phyloP scores from a whole-genome alignment of 1,140 invertebrate species.

The Pantala flavescens region DNA sequence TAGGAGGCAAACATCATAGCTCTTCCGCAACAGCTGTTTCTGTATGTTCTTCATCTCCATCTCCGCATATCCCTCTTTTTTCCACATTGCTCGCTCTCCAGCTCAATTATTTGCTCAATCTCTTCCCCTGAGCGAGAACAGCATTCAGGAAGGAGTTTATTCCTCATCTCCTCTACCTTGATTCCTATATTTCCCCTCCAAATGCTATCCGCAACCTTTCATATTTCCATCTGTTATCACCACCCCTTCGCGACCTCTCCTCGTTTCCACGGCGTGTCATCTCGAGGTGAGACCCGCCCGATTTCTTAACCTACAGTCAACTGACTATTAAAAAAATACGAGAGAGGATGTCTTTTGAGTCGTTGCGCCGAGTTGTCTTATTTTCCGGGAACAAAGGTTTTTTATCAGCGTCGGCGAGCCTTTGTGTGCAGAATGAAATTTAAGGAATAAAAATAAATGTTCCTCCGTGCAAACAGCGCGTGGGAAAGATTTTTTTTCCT shows the following conservation, averaged over 20 bases:
- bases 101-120: neutral
- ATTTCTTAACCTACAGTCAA: neutral
- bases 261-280: neutral
- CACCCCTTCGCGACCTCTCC: neutral
- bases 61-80: neutral
- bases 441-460: conserved; percentile 3
- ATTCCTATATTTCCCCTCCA: neutral
- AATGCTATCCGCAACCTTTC: neutral
- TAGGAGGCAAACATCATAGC: neutral
- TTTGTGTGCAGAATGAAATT: conserved; percentile 2
- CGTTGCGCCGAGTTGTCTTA: neutral
- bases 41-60: neutral
- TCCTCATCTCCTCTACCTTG: neutral
- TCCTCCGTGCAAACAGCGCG: neutral
- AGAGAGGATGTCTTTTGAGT: neutral
- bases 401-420: neutral
- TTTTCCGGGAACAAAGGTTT: neutral
- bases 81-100: neutral
- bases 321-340: neutral
- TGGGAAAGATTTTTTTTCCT: neutral
- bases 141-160: neutral
- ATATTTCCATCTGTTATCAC: neutral
- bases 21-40: neutral
- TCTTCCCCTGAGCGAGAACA: neutral
- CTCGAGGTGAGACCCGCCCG: neutral